These are phyloP conservation scores for Bombus pascuorum DNA, from an alignment of 1,140 invertebrate genomes.

Conservation along the genomic window DNA sequence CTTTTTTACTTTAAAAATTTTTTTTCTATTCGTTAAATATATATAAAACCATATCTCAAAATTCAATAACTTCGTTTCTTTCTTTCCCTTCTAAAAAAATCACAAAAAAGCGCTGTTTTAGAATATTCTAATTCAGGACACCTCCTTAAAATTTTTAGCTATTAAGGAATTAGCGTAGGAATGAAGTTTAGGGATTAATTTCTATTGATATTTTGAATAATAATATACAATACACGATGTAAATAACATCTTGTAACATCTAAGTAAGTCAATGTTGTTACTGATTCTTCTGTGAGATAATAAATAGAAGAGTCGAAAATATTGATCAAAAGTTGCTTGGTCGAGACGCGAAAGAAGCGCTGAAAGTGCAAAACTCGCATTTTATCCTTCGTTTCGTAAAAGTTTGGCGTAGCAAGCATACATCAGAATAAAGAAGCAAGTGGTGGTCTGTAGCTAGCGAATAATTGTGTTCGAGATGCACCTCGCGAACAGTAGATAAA, in stretches of 20 bases:
- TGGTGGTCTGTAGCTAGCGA: conserved; percentile 44
- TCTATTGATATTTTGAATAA: background rate
- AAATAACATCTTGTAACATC: background rate
- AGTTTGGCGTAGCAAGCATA: conserved; percentile 47
- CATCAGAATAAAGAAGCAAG: conserved; percentile 54
- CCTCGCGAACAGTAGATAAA: conserved; percentile 60
- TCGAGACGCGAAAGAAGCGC: no score
- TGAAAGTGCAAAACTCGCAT: conserved; percentile 3
- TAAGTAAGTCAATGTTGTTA: background rate
- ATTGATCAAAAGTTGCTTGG: background rate
- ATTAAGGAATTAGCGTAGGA: background rate
- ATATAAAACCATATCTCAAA: no score
- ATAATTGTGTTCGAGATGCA: conserved; percentile 61
- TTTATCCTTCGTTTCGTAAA: conserved; percentile 17
- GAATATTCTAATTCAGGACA: no score
- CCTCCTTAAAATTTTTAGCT: background rate
- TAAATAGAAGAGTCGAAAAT: background rate
- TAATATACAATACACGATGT: no score
- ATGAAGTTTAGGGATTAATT: background rate
- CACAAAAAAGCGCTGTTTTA: no score
- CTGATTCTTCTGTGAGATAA: background rate
- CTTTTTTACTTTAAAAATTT: no score
- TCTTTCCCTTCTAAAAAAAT: no score
- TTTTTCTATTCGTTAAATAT: no score
- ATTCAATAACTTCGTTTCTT: no score